phyloP scores from a whole-genome alignment of 1,140 invertebrate genomes.

The Nebria ingens region DNA sequence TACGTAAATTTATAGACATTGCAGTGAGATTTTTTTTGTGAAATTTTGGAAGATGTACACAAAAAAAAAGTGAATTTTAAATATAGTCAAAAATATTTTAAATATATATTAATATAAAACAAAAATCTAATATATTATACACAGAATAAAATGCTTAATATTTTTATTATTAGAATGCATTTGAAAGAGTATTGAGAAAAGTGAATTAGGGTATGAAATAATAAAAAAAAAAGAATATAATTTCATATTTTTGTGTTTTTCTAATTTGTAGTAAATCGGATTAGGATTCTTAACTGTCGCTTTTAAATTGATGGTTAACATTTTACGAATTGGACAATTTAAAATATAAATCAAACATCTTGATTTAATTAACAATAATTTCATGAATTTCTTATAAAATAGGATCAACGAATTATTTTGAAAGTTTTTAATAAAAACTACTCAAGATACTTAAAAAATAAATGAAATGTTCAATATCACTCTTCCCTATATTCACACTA shows the following conservation, averaged over 20 bases:
- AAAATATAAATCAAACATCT: not conserved
- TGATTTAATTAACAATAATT: not conserved
- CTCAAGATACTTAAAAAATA: not conserved
- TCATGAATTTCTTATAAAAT: not conserved
- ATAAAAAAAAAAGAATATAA: not conserved
- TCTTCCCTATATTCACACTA: not conserved
- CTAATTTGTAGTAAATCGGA: not conserved
- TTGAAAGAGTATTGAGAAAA: not conserved
- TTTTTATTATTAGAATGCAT: not conserved
- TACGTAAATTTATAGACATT: no score
- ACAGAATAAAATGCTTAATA: not conserved
- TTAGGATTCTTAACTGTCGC: not conserved
- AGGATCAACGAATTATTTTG: not conserved
- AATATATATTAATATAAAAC: not conserved
- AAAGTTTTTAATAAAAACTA: not conserved
- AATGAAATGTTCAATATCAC: not conserved
- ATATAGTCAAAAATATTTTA: not conserved
- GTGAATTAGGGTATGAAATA: not conserved
- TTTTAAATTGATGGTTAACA: not conserved
- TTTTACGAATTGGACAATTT: not conserved
- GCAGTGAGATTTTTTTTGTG: not conserved
- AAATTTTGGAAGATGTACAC: not conserved
- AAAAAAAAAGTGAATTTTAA: not conserved
- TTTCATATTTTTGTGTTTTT: not conserved
- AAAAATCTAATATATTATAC: not conserved